These are phyloP conservation scores for Trematocara marginatum DNA, from an alignment of 2,113 vertebrate species.

Conservation along the genomic window DNA sequence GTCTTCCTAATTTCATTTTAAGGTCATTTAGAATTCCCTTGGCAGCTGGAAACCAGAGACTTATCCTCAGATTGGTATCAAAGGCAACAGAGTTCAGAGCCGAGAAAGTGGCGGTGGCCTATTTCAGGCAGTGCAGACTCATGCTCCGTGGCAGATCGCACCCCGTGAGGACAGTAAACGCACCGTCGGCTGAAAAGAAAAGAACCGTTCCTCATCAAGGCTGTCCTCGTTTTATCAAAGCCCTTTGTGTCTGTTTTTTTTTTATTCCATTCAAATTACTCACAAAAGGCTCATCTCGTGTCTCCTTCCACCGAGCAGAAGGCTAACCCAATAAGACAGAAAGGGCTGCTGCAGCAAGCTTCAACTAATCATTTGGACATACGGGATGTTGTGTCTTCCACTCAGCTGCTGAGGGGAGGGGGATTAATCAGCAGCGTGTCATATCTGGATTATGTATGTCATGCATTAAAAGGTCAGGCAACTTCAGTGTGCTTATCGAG, in stretches of 20 bases:
- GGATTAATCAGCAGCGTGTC: not conserved
- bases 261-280: constrained; percentile 32
- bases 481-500: not conserved
- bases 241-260: constrained; percentile 25
- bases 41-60: not conserved
- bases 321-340: not conserved
- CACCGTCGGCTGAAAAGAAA: constrained; percentile 24
- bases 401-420: not conserved
- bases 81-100: not conserved
- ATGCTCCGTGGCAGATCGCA: not conserved
- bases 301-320: not conserved
- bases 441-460: not conserved
- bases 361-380: not conserved
- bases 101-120: not conserved
- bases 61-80: not conserved
- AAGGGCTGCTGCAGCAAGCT: not conserved
- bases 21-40: not conserved
- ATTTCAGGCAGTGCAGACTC: constrained; percentile 8
- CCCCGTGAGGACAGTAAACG: not conserved
- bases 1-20: not conserved
- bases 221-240: constrained; percentile 40
- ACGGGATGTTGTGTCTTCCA: not conserved
- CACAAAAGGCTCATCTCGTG: constrained; percentile 21
- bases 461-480: not conserved
- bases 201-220: not conserved